Evolutionary conservation across 2,888 invertebrate genomes (phyloP).

Genomic region (Drosophila nr. perissopoda): DNA sequence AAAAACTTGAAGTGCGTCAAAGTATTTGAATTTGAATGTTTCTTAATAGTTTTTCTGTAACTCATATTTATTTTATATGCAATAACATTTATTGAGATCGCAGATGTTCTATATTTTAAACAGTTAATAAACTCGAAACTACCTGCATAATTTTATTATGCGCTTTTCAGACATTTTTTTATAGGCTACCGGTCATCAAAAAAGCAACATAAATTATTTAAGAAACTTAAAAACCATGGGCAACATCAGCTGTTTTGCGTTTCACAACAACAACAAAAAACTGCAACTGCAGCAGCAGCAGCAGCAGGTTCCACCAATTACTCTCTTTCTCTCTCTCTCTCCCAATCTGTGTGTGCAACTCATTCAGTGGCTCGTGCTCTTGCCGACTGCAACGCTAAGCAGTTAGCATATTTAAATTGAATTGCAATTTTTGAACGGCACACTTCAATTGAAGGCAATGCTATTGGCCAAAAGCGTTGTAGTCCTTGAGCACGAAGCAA

Average conservation of each 20-base stretch:
- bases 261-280: conserved; percentile 12
- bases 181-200: conserved; percentile 12
- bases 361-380: conserved; percentile 9
- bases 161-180: neutral
- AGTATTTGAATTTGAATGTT: neutral
- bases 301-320: conserved; percentile 31
- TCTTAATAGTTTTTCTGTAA: neutral
- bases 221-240: conserved; percentile 33
- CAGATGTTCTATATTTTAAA: neutral
- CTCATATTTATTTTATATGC: neutral
- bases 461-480: conserved; percentile 25
- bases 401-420: conserved; percentile 32
- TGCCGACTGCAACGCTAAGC: conserved; percentile 2
- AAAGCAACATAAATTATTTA: conserved; percentile 7
- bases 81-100: neutral
- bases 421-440: conserved; percentile 38
- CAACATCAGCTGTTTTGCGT: conserved; percentile 50
- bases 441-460: conserved; percentile 27
- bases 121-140: neutral
- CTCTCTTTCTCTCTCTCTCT: conserved; percentile 12
- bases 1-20: too few species aligned
- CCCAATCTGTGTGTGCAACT: conserved; percentile 12
- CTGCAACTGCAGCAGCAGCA: conserved; percentile 33
- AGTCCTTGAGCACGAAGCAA: conserved; percentile 40
- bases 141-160: neutral